Evolutionary conservation across 2,113 vertebrate species (phyloP).

Genomic region (Glaucomys volans): DNA sequence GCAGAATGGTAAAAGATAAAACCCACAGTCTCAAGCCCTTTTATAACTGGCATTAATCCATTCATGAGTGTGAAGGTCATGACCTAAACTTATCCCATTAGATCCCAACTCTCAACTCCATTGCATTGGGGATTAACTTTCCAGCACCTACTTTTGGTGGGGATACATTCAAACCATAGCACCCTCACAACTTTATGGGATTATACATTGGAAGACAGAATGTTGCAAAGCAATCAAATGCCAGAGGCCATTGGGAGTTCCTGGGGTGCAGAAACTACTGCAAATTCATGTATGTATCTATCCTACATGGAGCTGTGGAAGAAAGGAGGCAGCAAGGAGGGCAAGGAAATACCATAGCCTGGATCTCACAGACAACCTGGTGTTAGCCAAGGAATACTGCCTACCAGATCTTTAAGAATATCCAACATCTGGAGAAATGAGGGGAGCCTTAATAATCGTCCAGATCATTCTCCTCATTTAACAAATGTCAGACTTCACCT

Average conservation of each 20-base stretch:
- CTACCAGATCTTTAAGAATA: neutral
- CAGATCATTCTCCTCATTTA: neutral
- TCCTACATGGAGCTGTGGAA: neutral
- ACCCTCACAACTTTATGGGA: neutral
- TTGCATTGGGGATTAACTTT: neutral
- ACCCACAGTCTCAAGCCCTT: neutral
- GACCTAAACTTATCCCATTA: neutral
- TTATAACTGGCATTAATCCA: neutral
- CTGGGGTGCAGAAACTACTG: neutral
- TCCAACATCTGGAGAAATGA: neutral
- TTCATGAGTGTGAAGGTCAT: neutral
- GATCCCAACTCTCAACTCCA: neutral
- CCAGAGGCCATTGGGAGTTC: neutral
- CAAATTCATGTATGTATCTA: neutral
- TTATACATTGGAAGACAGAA: neutral
- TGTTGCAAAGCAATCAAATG: neutral
- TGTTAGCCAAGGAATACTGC: neutral
- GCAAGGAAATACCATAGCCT: neutral
- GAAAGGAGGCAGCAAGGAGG: neutral
- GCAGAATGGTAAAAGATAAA: neutral
- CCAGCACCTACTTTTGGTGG: neutral
- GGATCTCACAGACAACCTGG: neutral
- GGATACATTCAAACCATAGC: neutral
- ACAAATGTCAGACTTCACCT: neutral
- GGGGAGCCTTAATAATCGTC: neutral